Evolutionary conservation across 2,888 invertebrate genomes (phyloP).

Genomic region (Amblyteles armatorius): DNA sequence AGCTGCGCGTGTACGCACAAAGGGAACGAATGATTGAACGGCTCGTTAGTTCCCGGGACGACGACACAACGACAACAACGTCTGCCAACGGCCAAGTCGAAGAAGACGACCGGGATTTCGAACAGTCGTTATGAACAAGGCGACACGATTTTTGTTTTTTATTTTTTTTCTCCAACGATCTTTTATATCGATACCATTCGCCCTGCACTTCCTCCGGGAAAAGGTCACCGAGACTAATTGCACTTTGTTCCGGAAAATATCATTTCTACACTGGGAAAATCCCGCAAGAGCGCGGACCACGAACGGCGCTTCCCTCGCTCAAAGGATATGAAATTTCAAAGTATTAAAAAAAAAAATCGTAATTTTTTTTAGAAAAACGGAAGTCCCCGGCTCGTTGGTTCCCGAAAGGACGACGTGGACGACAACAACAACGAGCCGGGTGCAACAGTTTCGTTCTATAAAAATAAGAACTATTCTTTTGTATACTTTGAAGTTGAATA

Average conservation of each 20-base stretch:
- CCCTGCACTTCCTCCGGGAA: background rate
- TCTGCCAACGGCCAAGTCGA: constrained; percentile 20
- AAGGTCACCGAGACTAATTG: constrained; percentile 12
- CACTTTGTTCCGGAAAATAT: background rate
- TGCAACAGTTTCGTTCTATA: too few relatives aligned
- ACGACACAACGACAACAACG: constrained; percentile 49
- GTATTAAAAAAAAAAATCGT: too few relatives aligned
- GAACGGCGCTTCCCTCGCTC: background rate
- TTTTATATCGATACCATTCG: constrained; percentile 13
- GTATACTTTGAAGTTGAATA: background rate
- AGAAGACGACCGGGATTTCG: constrained; percentile 22
- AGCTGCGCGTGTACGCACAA: constrained; percentile 33
- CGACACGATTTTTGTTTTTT: background rate
- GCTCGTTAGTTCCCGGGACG: constrained; percentile 62
- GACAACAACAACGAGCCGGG: constrained; percentile 24
- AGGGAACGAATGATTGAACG: constrained; percentile 60
- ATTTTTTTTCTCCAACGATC: background rate
- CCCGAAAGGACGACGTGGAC: constrained; percentile 43
- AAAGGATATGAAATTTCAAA: background rate
- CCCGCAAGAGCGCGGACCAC: constrained; percentile 73
- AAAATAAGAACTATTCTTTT: too few relatives aligned
- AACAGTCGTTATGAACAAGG: constrained; percentile 31
- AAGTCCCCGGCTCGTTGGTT: constrained; percentile 55
- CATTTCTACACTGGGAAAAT: background rate
- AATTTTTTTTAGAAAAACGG: too few relatives aligned